A percentile compares a stretch with the other conserved stretches of the same genome.
Evolutionary conservation across 1,140 invertebrate species (phyloP).

Genomic region (Temnothorax nylanderi): DNA sequence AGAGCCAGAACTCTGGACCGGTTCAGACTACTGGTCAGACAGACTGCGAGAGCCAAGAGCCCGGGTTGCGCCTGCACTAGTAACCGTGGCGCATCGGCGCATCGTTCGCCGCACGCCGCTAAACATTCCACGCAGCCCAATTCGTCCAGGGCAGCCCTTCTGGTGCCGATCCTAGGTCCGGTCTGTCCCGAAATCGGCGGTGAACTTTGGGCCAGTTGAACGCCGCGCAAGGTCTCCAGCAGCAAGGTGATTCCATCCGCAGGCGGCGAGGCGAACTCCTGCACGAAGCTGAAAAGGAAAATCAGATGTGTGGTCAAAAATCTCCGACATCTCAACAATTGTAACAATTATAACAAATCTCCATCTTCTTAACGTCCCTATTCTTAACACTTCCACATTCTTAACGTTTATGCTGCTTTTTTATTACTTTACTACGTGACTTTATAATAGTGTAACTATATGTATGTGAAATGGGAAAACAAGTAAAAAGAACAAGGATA

Average conservation of each 20-base stretch:
- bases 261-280: constrained; percentile 94
- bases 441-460: too few relatives aligned
- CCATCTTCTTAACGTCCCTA: not conserved
- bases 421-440: too few relatives aligned
- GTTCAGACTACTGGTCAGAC: constrained; percentile 94
- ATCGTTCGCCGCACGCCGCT: constrained; percentile 91
- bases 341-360: not conserved
- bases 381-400: too few relatives aligned
- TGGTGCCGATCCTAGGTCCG: constrained; percentile 83
- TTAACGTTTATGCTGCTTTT: too few relatives aligned
- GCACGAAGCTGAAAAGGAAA: constrained; percentile 91
- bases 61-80: constrained; percentile 92
- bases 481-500: too few relatives aligned
- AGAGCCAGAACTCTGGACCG: constrained; percentile 93
- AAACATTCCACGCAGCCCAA: constrained; percentile 95
- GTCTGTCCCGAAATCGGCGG: constrained; percentile 84
- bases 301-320: not conserved
- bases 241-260: constrained; percentile 93
- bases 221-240: constrained; percentile 93
- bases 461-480: too few relatives aligned
- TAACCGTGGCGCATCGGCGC: constrained; percentile 90
- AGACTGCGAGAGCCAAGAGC: constrained; percentile 94
- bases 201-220: constrained; percentile 91
- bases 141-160: constrained; percentile 93
- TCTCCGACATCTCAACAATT: not conserved